Base-by-base conservation (phyloP, 1,140 invertebrate species). In the Achatina immaculata region DNA sequence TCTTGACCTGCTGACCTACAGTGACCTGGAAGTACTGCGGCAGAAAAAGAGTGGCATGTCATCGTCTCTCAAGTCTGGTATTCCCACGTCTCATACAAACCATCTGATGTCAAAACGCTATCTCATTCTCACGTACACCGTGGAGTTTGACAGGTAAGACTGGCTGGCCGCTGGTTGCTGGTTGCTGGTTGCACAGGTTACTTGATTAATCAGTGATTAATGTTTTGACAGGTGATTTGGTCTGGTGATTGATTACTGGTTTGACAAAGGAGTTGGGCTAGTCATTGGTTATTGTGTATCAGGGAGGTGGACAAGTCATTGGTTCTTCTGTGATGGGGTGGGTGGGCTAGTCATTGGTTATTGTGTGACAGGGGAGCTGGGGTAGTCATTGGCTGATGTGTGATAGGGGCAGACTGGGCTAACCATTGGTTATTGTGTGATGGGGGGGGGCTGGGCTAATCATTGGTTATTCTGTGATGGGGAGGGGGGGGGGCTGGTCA, bases 81-180 rank as follows among this genome's bases (percentile, higher is more conserved):
- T 83, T 65, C 83, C 86, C 38, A 84, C 85, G 40, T 78, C 86
- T 34, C 86, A 86, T 62, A 42, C 78, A 1, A 42, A 36, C 3
- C 80, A 85, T n/a, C 82, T 90, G 1, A 90, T 88, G 73, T 86
- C 88, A 31, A 91, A 90, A 81, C 81, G 91, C 66, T 91, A 91
- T 74, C 85, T 91, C 34, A 91, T 91, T 36, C 82, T 91, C 14
- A 91, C 90, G 11, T 91, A 91, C 81, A 90, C 89, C 78, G 91
- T 91, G 55, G 91, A 91, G 81, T 91, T 91, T 90, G 90, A 91
- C 81, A 89, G 88, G 90, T 91, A 75, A 69, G 42, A n/a, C n/a
- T 55, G 14, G 51, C n/a, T 14, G n/a, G n/a, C n/a, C n/a, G n/a
- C n/a, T n/a, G n/a, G n/a, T n/a, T n/a, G n/a, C n/a, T n/a, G n/a